Percentiles rank a stretch among this genome's conserved stretches.
phyloP scores from a whole-genome alignment of 2,888 invertebrate genomes.

The Masnerella sp. region DNA sequence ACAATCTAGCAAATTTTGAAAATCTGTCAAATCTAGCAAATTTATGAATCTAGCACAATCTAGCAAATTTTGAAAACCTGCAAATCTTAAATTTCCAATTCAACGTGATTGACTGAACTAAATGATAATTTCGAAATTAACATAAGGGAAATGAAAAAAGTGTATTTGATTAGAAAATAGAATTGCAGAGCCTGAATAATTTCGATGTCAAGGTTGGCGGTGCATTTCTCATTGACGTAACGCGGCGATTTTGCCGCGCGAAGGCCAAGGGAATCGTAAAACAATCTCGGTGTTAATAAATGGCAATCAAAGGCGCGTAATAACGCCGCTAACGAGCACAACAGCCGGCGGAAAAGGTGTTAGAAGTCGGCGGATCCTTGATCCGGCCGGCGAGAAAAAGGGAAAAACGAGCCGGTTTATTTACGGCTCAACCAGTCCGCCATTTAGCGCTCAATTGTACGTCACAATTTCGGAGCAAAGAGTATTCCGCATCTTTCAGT shows the following conservation, averaged over 20 bases:
- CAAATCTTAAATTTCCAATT: too few relatives aligned
- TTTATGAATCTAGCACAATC: too few relatives aligned
- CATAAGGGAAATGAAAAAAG: too few relatives aligned
- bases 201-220: slow-evolving; percentile 39
- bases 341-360: slow-evolving; percentile 24
- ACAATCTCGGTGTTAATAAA: slow-evolving; percentile 29
- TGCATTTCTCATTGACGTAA: slow-evolving; percentile 46
- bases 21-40: too few relatives aligned
- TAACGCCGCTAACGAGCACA: slow-evolving; percentile 10
- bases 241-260: slow-evolving; percentile 34
- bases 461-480: slow-evolving; percentile 59
- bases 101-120: too few relatives aligned
- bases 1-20: too few relatives aligned
- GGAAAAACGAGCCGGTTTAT: slow-evolving; percentile 42
- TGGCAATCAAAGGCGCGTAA: slow-evolving; percentile 21
- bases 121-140: too few relatives aligned
- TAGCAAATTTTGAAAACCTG: too few relatives aligned
- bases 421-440: slow-evolving; percentile 46
- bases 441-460: slow-evolving; percentile 60
- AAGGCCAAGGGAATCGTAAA: slow-evolving; percentile 52
- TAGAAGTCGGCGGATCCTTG: slow-evolving; percentile 27
- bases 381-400: slow-evolving; percentile 17
- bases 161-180: too few relatives aligned
- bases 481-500: slow-evolving; percentile 55
- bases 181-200: slow-evolving; percentile 10